Percentiles rank a stretch among this genome's conserved stretches.
phyloP scores from a whole-genome alignment of 2,888 invertebrate species.

The Hesperia comma region DNA sequence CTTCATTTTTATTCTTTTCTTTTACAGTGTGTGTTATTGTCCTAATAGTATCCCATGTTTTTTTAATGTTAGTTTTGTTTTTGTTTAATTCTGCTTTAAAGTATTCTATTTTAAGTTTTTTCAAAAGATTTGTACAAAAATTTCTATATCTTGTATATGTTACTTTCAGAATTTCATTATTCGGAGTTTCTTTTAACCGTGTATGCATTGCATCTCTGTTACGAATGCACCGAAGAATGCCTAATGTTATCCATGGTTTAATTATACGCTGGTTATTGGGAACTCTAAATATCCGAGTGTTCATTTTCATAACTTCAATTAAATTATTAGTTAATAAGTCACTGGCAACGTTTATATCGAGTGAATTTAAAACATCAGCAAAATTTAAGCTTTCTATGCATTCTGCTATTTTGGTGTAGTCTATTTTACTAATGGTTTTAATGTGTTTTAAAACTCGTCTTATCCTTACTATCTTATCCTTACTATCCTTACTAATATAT shows the following conservation, averaged over 20 bases:
- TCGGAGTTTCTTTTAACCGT: not conserved
- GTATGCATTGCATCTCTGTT: conserved; percentile 6
- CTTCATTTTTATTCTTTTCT: not conserved
- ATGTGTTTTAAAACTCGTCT: too few species aligned
- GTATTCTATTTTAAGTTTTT: not conserved
- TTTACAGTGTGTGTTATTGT: not conserved
- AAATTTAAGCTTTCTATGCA: not conserved
- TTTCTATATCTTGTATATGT: conserved; percentile 4
- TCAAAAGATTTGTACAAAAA: not conserved
- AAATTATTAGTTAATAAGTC: not conserved
- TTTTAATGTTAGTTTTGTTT: conserved; percentile 6
- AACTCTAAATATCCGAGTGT: not conserved
- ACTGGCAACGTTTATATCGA: not conserved
- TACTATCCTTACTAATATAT: too few species aligned
- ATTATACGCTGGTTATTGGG: not conserved
- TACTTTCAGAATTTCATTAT: not conserved
- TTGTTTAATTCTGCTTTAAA: not conserved
- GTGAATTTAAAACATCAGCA: not conserved
- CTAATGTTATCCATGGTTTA: conserved; percentile 3
- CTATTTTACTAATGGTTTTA: too few species aligned
- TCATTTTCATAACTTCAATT: not conserved
- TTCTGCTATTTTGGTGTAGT: too few species aligned
- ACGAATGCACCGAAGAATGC: conserved; percentile 8
- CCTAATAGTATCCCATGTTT: not conserved
- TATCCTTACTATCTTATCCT: too few species aligned